phyloP scores from a whole-genome alignment of 2,113 vertebrate species.

The Lonchura striata region DNA sequence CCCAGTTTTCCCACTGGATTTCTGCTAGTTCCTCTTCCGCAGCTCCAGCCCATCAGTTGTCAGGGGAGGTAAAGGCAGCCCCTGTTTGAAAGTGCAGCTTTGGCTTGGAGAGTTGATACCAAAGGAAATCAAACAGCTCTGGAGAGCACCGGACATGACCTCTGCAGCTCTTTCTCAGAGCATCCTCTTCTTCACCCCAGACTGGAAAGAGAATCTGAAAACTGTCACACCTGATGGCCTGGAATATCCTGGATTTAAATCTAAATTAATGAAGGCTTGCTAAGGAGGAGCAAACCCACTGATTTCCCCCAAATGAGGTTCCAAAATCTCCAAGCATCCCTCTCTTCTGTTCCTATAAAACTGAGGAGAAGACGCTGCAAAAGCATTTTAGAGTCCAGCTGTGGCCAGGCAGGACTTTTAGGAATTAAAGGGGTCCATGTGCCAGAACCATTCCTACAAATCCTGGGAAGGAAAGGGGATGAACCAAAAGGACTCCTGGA shows the following conservation, averaged over 20 bases:
- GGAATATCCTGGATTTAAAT: background rate
- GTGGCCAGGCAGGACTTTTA: accelerated
- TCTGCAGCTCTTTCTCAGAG: background rate
- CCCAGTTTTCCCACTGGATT: background rate
- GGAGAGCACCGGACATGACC: background rate
- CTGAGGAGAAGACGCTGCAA: background rate
- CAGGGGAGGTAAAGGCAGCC: background rate
- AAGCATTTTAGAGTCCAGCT: background rate
- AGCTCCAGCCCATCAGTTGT: background rate
- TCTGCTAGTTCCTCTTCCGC: background rate
- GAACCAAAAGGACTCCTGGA: accelerated
- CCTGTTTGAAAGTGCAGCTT: background rate
- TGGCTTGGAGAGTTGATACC: background rate
- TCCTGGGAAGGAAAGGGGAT: background rate
- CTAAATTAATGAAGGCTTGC: background rate
- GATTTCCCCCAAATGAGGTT: background rate
- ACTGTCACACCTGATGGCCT: too few species aligned
- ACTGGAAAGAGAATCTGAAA: background rate
- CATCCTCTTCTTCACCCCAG: background rate
- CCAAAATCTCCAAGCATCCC: background rate
- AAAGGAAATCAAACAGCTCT: background rate
- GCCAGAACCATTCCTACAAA: background rate
- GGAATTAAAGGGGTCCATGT: accelerated
- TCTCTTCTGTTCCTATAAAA: background rate
- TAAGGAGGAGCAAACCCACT: background rate